Conservation (phyloP, 2,113 vertebrate genomes). For the Xenopus laevis region DNA sequence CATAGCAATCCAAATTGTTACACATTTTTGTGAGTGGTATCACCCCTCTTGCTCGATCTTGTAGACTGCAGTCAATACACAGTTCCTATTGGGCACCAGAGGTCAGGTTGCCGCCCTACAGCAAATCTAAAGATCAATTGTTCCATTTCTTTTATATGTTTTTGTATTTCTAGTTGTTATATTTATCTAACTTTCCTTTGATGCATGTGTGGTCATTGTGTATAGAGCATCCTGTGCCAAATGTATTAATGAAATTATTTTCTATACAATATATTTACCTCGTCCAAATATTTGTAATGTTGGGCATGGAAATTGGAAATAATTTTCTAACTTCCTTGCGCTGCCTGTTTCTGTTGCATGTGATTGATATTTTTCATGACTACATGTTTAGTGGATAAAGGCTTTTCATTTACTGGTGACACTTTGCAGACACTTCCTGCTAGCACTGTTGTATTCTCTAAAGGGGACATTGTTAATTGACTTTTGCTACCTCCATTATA, state of each 20-base stretch:
- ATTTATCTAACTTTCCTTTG: no score
- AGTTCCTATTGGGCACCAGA: no score
- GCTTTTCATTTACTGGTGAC: constrained; percentile 41
- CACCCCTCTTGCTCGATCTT: no score
- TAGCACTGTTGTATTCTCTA: constrained; percentile 43
- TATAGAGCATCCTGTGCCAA: no score
- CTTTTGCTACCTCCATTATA: constrained; percentile 41
- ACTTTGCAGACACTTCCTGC: constrained; percentile 38
- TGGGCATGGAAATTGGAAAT: constrained; percentile 24
- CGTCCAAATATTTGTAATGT: constrained; percentile 19
- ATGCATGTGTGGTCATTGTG: no score
- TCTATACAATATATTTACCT: constrained; percentile 7
- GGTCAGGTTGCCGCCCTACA: no score
- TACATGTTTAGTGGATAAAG: constrained; percentile 39
- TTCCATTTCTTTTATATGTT: no score
- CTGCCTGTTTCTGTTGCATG: constrained; percentile 31
- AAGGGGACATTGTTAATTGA: constrained; percentile 46
- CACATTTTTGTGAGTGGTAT: no score
- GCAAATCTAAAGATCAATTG: no score
- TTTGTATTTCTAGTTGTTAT: no score
- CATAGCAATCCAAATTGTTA: no score
- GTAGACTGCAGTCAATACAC: no score
- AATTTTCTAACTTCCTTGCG: constrained; percentile 26
- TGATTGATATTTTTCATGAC: constrained; percentile 44
- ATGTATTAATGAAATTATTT: neutral